Base-by-base conservation (phyloP, 2,888 invertebrate genomes). In the Heteromyza rotundicornis region DNA sequence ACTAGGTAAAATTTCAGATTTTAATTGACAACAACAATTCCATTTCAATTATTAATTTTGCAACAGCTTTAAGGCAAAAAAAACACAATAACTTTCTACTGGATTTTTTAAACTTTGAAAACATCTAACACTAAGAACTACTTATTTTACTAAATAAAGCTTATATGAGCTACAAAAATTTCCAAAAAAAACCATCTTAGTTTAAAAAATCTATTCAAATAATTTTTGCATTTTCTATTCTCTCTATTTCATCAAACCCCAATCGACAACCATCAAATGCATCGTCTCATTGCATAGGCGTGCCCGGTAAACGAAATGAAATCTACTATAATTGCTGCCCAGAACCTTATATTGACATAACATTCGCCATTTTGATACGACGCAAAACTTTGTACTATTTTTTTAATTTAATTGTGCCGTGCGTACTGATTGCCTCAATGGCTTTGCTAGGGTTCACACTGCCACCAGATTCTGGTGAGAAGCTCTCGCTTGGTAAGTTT, bases 391-490 rank as follows among this genome's bases (percentile, higher is more conserved):
- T 99, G 77, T 98, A 98, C 88, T 98, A 98, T 87, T 98, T 98
- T 87, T 96, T 99, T 89, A 99, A 99, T 87, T 90, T 99, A 83
- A 98, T 99, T 85, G 96, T 99, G 82, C 99, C 99, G 74, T 98
- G 98, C 85, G 96, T 98, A 81, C 89, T 99, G 82, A 98, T 99
- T 82, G 96, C 98, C 76, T 96, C 98, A 76, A 97, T 98, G 95
- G 97, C 98, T 74, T 90, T 99, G 75, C 89, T 99, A 79, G 96
- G 98, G 78, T 99, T 99, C 87, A 96, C 97, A 75, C 87, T 99
- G 84, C 98, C 99, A 77, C 98, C 98, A 74, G 98, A 99, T 86
- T 98, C 98, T 73, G 98, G 99, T 82, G 98, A 99, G 86, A 99
- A 99, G 86, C 91, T 99, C 75, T 98, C 98, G 75, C 88, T 99